Evolutionary conservation across 1,140 invertebrate species (phyloP).

Genomic region (Ephestia elutella): DNA sequence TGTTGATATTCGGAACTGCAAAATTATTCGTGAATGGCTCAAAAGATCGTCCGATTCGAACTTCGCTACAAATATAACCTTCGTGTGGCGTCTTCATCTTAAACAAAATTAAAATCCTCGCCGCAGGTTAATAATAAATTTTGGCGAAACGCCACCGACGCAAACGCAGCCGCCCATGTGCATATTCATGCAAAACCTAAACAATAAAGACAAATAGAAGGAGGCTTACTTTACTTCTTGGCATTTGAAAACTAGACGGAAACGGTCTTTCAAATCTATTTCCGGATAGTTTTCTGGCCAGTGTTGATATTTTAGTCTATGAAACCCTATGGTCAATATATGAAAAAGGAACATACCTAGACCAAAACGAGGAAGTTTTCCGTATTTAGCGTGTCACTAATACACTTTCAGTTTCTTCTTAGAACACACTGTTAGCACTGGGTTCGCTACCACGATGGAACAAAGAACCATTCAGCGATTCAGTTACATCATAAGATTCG

Average conservation of each 20-base stretch:
- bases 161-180: constrained; percentile 16
- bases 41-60: constrained; percentile 1
- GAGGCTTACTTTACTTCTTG: not conserved
- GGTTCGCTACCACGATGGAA: constrained; percentile 20
- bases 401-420: constrained; percentile 46
- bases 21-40: not conserved
- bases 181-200: constrained; percentile 19
- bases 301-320: too few species aligned
- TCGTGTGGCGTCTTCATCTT: constrained; percentile 27
- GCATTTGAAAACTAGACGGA: too few species aligned
- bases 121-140: constrained; percentile 49
- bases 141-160: constrained; percentile 47
- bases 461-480: constrained; percentile 44
- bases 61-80: constrained; percentile 37
- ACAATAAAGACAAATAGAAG: constrained; percentile 20
- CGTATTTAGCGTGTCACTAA: constrained; percentile 35
- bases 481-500: constrained; percentile 56
- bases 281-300: too few species aligned
- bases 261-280: not conserved
- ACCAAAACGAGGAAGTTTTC: constrained; percentile 14
- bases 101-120: constrained; percentile 48
- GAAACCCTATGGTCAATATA: not conserved
- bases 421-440: constrained; percentile 45
- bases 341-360: constrained; percentile 23
- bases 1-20: not conserved